Evolutionary conservation across 1,140 invertebrate genomes (phyloP).

Genomic region (Zaprionus davidi): DNA sequence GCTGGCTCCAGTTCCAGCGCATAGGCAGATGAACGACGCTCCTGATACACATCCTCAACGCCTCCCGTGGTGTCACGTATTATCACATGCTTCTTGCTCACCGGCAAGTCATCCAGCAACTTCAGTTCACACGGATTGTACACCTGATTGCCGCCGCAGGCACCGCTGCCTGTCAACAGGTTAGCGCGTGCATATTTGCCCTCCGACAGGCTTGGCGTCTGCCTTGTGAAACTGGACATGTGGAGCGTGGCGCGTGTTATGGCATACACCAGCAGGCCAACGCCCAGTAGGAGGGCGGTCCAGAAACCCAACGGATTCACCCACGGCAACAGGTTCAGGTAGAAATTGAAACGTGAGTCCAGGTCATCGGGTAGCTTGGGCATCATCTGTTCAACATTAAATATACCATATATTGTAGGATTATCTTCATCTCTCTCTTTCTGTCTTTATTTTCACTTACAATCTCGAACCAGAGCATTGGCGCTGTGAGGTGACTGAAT

Average conservation of each 20-base stretch:
- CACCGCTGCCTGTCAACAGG: slow-evolving; percentile 42
- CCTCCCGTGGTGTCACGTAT: slow-evolving; percentile 28
- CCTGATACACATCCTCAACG: slow-evolving; percentile 30
- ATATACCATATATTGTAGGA: neutral
- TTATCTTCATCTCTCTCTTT: neutral
- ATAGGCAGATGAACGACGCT: slow-evolving; percentile 49
- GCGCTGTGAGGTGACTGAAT: slow-evolving; percentile 89
- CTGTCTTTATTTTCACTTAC: slow-evolving; percentile 86
- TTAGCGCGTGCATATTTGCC: slow-evolving; percentile 64
- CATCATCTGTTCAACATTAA: slow-evolving; percentile 86
- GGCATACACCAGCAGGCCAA: slow-evolving; percentile 85
- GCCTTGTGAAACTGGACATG: slow-evolving; percentile 63
- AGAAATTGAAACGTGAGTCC: slow-evolving; percentile 88
- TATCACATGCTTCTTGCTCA: slow-evolving; percentile 50
- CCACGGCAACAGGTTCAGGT: slow-evolving; percentile 88
- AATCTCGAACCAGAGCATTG: slow-evolving; percentile 93
- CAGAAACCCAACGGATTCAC: slow-evolving; percentile 87
- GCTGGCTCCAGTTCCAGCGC: slow-evolving; percentile 75
- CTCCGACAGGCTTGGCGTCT: slow-evolving; percentile 59
- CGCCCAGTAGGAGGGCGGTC: slow-evolving; percentile 86
- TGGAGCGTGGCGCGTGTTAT: slow-evolving; percentile 76
- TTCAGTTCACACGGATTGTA: slow-evolving; percentile 73
- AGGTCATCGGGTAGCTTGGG: slow-evolving; percentile 87
- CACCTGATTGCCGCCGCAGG: slow-evolving; percentile 47
- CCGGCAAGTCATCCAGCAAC: slow-evolving; percentile 58